These are phyloP conservation scores for Drosophila oshimai DNA, from an alignment of 1,140 invertebrate genomes.

Conservation along the genomic window DNA sequence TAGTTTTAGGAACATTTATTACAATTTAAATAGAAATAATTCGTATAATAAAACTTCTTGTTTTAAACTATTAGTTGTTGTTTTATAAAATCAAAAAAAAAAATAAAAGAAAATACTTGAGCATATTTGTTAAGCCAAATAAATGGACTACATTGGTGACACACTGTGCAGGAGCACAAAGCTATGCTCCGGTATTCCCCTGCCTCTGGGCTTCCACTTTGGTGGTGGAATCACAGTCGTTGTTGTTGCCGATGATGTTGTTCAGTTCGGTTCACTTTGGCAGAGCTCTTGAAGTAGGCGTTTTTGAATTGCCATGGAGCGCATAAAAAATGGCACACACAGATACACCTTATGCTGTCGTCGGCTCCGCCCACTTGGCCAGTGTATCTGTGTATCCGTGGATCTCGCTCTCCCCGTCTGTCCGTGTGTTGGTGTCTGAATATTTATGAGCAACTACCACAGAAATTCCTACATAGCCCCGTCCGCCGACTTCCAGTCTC, in stretches of 20 bases:
- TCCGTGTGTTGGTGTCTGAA: conserved; percentile 35
- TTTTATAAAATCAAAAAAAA: too few species aligned
- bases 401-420: neutral
- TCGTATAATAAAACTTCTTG: too few species aligned
- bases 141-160: too few species aligned
- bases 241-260: conserved; percentile 14
- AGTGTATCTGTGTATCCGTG: conserved; percentile 21
- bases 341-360: conserved; percentile 63
- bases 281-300: conserved; percentile 75
- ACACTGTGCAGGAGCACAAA: conserved; percentile 64
- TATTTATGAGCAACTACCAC: conserved; percentile 78
- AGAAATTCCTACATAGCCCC: conserved; percentile 63
- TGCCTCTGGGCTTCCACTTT: conserved; percentile 19
- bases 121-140: too few species aligned
- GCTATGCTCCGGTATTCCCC: conserved; percentile 17
- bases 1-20: too few species aligned
- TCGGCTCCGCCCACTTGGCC: conserved; percentile 79
- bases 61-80: too few species aligned
- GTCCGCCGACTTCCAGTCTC: conserved; percentile 45
- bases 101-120: too few species aligned
- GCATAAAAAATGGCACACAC: conserved; percentile 74
- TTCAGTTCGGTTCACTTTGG: conserved; percentile 16
- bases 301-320: conserved; percentile 80
- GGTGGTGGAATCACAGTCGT: conserved; percentile 56
- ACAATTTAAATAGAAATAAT: too few species aligned